These are phyloP conservation scores for Centroberyx gerrardi DNA, from an alignment of 2,797 vertebrate genomes.

Conservation along the genomic window DNA sequence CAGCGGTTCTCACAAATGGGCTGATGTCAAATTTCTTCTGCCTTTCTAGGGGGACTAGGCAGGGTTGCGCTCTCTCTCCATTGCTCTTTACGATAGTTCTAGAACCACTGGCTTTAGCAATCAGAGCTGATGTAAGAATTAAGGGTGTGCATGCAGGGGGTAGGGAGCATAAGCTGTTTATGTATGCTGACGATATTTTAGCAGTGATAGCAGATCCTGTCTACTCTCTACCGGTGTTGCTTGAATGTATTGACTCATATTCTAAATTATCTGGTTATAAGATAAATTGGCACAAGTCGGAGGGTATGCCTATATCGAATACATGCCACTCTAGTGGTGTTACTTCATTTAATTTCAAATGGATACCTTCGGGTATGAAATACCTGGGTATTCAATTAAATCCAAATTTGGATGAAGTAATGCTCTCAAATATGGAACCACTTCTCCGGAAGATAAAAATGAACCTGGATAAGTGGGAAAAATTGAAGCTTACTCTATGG, in stretches of 20 bases:
- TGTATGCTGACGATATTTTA: constrained; percentile 22
- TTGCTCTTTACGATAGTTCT: constrained; percentile 12
- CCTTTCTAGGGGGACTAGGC: not conserved
- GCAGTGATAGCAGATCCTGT: not conserved
- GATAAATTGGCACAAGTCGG: constrained; percentile 22
- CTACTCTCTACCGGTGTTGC: not conserved
- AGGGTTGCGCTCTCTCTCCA: constrained; percentile 9
- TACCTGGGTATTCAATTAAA: constrained; percentile 11
- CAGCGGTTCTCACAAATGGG: constrained; percentile 32
- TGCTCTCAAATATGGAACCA: constrained; percentile 10
- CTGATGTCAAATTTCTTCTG: constrained; percentile 12
- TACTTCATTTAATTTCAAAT: constrained; percentile 28
- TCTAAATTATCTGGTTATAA: constrained; percentile 8
- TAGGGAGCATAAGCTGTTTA: constrained; percentile 10
- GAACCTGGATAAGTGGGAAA: constrained; percentile 33
- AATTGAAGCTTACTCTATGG: constrained; percentile 31
- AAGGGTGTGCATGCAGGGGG: constrained; percentile 2
- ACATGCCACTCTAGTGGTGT: not conserved
- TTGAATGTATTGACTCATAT: constrained; percentile 2
- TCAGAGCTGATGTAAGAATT: constrained; percentile 14
- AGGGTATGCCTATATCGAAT: not conserved
- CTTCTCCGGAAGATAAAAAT: constrained; percentile 32
- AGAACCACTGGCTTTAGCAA: constrained; percentile 22
- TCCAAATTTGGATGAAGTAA: constrained; percentile 13
- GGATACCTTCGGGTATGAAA: constrained; percentile 13